Evolutionary conservation across 2,888 invertebrate genomes (phyloP).

Genomic region (Antheraea yamamai): DNA sequence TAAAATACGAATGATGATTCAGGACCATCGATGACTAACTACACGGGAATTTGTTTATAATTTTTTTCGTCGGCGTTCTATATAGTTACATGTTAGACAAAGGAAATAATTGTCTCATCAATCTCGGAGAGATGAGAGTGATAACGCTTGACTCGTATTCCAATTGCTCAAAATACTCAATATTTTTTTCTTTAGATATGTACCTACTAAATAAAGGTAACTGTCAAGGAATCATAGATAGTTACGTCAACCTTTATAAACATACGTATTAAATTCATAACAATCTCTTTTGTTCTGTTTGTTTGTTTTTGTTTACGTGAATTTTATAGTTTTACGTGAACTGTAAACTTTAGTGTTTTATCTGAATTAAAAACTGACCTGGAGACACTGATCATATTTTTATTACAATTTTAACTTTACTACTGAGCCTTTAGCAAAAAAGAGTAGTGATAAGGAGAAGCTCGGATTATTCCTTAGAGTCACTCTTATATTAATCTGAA

Average conservation of each 20-base stretch:
- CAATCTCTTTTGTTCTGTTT: neutral
- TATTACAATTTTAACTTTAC: no score
- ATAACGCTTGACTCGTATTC: neutral
- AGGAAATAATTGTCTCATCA: neutral
- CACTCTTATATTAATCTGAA: no score
- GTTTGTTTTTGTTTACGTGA: no score
- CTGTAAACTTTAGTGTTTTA: no score
- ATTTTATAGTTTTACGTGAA: no score
- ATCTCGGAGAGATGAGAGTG: neutral
- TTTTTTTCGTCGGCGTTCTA: neutral
- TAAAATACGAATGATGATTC: slow-evolving; percentile 4
- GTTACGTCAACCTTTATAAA: neutral
- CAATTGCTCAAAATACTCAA: neutral
- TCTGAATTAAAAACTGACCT: no score
- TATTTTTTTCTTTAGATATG: neutral
- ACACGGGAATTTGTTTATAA: neutral
- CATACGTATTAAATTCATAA: neutral
- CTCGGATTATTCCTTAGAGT: no score
- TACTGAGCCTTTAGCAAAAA: no score
- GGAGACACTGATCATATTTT: no score
- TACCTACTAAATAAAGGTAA: neutral
- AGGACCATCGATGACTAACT: slow-evolving; percentile 4
- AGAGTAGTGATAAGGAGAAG: no score
- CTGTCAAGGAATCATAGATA: no score
- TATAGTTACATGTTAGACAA: neutral